These are phyloP conservation scores for Picathartes gymnocephalus DNA, from an alignment of 2,113 vertebrate species.

Conservation along the genomic window DNA sequence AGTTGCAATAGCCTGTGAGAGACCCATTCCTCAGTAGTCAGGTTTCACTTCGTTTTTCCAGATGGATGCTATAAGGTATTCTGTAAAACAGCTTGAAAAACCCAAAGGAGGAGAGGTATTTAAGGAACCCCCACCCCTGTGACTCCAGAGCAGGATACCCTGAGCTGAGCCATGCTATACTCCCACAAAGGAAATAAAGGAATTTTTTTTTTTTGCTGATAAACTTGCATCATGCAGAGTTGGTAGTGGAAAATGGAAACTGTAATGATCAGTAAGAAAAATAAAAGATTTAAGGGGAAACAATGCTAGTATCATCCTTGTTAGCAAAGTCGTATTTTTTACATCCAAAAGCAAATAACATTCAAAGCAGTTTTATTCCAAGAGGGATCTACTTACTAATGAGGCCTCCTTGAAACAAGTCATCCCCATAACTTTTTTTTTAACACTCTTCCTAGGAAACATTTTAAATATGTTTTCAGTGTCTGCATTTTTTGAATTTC, in stretches of 20 bases:
- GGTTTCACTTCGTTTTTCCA: not conserved
- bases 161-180: slow-evolving; percentile 40
- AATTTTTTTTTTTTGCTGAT: not conserved
- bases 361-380: slow-evolving; percentile 64
- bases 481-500: not conserved
- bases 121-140: not conserved
- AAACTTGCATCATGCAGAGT: slow-evolving; percentile 66
- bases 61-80: not conserved
- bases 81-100: not conserved
- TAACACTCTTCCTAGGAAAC: slow-evolving; percentile 69
- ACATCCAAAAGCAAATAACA: slow-evolving; percentile 59
- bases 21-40: not conserved
- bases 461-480: slow-evolving; percentile 67
- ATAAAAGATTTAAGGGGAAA: slow-evolving; percentile 7
- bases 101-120: not conserved
- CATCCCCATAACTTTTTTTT: slow-evolving; percentile 71
- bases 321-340: slow-evolving; percentile 58
- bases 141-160: not conserved
- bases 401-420: slow-evolving; percentile 72
- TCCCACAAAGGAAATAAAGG: not conserved
- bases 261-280: slow-evolving; percentile 17
- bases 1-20: not conserved
- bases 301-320: slow-evolving; percentile 36
- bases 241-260: slow-evolving; percentile 48
- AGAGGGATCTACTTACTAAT: slow-evolving; percentile 67